Evolutionary conservation across 2,113 vertebrate species (phyloP), one percentile per base, ranked within the genome.

Genomic region (Camelus dromedarius): DNA sequence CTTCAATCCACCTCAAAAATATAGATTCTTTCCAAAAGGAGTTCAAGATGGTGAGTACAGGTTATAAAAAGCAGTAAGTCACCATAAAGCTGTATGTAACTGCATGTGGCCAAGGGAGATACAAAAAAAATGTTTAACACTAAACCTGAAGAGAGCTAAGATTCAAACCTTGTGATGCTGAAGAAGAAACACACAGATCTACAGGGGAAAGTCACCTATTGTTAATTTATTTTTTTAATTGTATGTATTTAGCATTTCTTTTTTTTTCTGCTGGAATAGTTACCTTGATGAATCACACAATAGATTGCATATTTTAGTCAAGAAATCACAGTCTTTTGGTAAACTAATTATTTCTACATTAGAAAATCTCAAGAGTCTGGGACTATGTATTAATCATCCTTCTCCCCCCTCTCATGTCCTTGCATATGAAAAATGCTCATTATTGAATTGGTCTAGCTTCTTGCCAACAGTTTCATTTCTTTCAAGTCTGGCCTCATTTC

Each of bases 401-500:
- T 92, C 73, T 85, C 26, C 66, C 70, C 28, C n/a, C 67, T 91
- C 89, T 24, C 35, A 10, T 60, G 30, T 83, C 42, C 86, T 48
- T 62, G 28, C 56, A 86, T 64, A 86, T 85, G 48, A 92, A 70
- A 62, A 82, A 81, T 50, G 64, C 38, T 95, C 56, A 72, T 82
- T 79, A 81, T 20, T 93, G 28, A 93, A 88, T 1, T 81, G 60
- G n/a, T 91, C 66, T 48, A 97, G 35, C 69, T 95, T 94, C 89
- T 30, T 72, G 82, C 77, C 81, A 89, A 75, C 48, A 73, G 28
- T 91, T 96, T 73, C 46, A 93, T 73, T 96, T 89, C 85, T 89
- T 76, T 89, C 26, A 86, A 95, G 79, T 54, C 91, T 92, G 64
- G 69, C 77, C 86, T 95, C 85, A 73, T 93, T 96, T 92, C 86